Evolutionary conservation across 2,797 vertebrate species (phyloP).

Genomic region (Petrocephalus sullivani): DNA sequence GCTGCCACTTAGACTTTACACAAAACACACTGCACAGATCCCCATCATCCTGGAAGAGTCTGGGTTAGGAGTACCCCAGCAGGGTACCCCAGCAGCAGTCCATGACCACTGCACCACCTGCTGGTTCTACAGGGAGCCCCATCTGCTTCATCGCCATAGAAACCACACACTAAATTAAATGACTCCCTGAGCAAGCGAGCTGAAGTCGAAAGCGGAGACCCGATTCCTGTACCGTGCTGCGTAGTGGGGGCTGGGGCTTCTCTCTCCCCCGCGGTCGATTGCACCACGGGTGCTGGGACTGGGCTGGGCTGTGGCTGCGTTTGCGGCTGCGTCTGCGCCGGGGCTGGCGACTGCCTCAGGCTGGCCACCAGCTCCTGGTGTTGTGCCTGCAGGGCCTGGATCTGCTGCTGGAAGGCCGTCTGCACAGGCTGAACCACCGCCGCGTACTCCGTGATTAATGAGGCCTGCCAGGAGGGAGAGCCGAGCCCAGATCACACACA

Average conservation of each 20-base stretch:
- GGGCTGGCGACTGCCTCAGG: slow-evolving; percentile 72
- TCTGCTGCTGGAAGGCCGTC: slow-evolving; percentile 93
- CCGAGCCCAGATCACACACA: background rate
- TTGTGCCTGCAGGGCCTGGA: slow-evolving; percentile 84
- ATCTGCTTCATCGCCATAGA: background rate
- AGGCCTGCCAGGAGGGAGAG: slow-evolving; percentile 64
- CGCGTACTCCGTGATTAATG: slow-evolving; percentile 84
- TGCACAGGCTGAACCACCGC: slow-evolving; percentile 86
- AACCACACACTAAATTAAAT: background rate
- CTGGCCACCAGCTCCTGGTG: slow-evolving; percentile 87
- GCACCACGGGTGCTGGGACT: slow-evolving; percentile 43
- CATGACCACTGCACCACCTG: background rate
- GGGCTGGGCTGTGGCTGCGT: slow-evolving; percentile 47
- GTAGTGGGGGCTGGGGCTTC: slow-evolving; percentile 28
- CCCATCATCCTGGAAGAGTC: background rate
- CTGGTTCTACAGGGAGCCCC: background rate
- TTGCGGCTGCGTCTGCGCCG: slow-evolving; percentile 38
- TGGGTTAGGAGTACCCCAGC: background rate
- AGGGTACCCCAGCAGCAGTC: background rate
- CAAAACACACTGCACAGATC: background rate
- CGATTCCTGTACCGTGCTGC: slow-evolving; percentile 55
- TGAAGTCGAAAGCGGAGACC: background rate
- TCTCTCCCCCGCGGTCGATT: slow-evolving; percentile 44
- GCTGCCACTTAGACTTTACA: background rate
- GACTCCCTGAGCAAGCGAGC: background rate